Conservation (phyloP, 2,113 vertebrate genomes). For the Calonectris borealis region DNA sequence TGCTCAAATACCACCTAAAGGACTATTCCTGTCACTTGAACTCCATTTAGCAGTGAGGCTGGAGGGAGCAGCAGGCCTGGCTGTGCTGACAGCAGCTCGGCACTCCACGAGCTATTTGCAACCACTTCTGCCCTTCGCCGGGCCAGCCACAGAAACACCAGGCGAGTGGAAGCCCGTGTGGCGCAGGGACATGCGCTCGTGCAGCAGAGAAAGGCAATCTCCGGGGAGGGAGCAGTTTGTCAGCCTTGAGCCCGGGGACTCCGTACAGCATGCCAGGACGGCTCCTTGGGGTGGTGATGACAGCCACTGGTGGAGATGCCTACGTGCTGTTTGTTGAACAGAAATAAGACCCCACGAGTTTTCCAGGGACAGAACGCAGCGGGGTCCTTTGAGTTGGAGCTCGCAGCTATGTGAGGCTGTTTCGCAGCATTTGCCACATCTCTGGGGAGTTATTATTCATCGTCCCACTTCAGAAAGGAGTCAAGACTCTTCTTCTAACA, state of each 20-base stretch:
- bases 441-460: not conserved
- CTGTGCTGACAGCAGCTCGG: not conserved
- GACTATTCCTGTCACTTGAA: not conserved
- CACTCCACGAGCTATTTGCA: not conserved
- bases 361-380: not conserved
- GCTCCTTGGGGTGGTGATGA: not conserved
- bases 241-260: not conserved
- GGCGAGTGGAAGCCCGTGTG: fast-evolving
- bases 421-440: not conserved
- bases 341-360: not conserved
- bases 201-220: not conserved
- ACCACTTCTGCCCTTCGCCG: not conserved
- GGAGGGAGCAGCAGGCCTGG: not conserved
- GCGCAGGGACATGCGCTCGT: fast-evolving
- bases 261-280: fast-evolving
- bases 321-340: not conserved
- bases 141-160: not conserved
- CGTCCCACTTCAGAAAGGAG: not conserved
- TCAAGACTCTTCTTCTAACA: not conserved
- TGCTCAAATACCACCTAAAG: not conserved
- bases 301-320: not conserved
- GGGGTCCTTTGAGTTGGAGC: not conserved
- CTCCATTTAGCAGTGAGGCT: not conserved
- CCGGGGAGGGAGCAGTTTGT: not conserved
- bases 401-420: not conserved